Conservation (phyloP, 2,113 vertebrate species). For the Colossoma macropomum region DNA sequence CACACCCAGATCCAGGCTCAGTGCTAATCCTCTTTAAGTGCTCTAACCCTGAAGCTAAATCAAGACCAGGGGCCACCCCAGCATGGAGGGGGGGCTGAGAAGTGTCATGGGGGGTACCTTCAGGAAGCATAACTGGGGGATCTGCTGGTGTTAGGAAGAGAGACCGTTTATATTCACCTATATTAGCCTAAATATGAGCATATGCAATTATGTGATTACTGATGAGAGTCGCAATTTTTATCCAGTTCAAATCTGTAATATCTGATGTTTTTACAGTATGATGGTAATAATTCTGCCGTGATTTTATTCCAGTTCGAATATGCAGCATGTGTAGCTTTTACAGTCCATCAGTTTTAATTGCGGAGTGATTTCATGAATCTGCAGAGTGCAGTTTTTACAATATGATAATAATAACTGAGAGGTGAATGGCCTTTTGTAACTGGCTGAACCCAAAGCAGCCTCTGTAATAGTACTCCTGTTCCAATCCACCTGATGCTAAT, state of each 20-base stretch:
- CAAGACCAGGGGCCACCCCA: conserved; percentile 39
- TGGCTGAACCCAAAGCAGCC: no score
- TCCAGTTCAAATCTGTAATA: neutral
- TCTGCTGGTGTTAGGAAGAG: neutral
- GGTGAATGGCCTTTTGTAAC: no score
- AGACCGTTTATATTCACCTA: neutral
- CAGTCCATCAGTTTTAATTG: neutral
- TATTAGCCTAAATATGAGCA: no score
- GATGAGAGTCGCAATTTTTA: neutral
- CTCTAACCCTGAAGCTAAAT: conserved; percentile 48
- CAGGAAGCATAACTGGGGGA: neutral
- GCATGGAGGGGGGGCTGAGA: neutral
- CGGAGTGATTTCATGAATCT: neutral
- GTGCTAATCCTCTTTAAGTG: conserved; percentile 55
- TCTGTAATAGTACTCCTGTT: neutral
- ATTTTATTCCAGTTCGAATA: neutral
- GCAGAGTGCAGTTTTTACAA: neutral
- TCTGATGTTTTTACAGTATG: neutral
- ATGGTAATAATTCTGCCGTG: neutral
- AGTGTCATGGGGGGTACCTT: neutral
- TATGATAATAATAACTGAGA: neutral
- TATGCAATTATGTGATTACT: neutral
- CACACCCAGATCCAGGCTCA: conserved; percentile 34
- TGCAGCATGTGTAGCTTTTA: neutral
- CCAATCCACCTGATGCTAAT: neutral